Conservation (phyloP, 2,888 invertebrate species). For the Meloe dianella region DNA sequence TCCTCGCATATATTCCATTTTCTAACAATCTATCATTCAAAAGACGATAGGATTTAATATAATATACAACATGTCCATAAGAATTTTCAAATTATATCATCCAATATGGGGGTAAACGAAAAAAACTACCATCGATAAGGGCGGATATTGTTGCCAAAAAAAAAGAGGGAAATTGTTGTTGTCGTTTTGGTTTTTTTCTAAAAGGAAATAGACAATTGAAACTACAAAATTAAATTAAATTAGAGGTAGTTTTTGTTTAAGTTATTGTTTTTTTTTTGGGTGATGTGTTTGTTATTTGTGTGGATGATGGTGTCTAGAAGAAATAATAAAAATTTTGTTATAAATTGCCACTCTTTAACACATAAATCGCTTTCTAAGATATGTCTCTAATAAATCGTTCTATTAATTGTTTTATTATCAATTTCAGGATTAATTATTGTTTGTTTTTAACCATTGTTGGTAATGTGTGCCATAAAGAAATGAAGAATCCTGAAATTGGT, state of each 20-base stretch:
- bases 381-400: conserved; percentile 26
- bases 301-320: conserved; percentile 28
- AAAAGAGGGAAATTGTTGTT: not conserved
- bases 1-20: conserved; percentile 39
- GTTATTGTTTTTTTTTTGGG: not conserved
- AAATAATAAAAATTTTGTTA: conserved; percentile 22
- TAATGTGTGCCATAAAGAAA: too few species aligned
- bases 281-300: conserved; percentile 18
- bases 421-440: conserved; percentile 18
- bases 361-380: conserved; percentile 33
- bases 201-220: conserved; percentile 19
- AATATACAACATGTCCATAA: conserved; percentile 50
- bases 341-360: conserved; percentile 31
- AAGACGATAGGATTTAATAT: conserved; percentile 54
- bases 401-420: conserved; percentile 18
- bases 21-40: conserved; percentile 50
- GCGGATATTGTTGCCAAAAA: conserved; percentile 5
- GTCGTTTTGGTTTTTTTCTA: not conserved
- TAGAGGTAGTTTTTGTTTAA: not conserved
- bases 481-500: conserved; percentile 15
- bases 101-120: not conserved
- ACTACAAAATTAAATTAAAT: conserved; percentile 29
- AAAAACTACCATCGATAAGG: conserved; percentile 34
- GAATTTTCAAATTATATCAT: conserved; percentile 7
- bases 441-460: not conserved